Base-by-base conservation (phyloP, 1,140 invertebrate species). In the Drosophila micromelanica region DNA sequence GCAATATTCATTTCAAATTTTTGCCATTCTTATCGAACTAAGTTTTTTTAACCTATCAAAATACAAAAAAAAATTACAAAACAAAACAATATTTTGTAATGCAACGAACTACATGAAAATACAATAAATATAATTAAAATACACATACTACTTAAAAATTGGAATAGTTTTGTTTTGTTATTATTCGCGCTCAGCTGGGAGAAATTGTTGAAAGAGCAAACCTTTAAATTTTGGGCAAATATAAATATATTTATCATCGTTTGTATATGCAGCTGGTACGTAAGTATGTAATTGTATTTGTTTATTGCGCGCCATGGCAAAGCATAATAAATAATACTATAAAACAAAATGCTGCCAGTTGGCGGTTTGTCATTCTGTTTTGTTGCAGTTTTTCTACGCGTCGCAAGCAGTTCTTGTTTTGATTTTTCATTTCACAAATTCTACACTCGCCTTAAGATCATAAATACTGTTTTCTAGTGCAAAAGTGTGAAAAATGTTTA, bases 41-140 rank as follows among this genome's bases (percentile, higher is more conserved):
- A 69, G 78, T 74, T 76, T 73, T 80, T 86, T 65, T 69, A 69
- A 78, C 73, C 65, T 68, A 72, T 60, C 57, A 37, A 68, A 64
- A 48, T 55, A 46, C 17, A 27, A 56, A 75, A 56, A 55, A 42
- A 3, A 51, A 49, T 40, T 27, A 43, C 1, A 52, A 46, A 61
- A 20, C 20, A 64, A 42, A 35, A 38, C 37, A 51, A 60, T 57
- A 65, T 48, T 69, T 68, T 73, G 55, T 73, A 73, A 73, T 68
- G 40, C 46, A 48, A 59, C 63, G 37, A 67, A 68, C 48, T 69
- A 54, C 80, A 77, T 80, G 69, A 62, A 77, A 85, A 80, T 77
- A 73, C 77, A 85, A 86, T 87, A 82, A 82, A 87, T 89, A 73
- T 89, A 89, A 89, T 78, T 82, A 86, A 82, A 87, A 78, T 82